Base-by-base conservation (phyloP, 2,888 invertebrate species). In the Orchesellides sinensis region DNA sequence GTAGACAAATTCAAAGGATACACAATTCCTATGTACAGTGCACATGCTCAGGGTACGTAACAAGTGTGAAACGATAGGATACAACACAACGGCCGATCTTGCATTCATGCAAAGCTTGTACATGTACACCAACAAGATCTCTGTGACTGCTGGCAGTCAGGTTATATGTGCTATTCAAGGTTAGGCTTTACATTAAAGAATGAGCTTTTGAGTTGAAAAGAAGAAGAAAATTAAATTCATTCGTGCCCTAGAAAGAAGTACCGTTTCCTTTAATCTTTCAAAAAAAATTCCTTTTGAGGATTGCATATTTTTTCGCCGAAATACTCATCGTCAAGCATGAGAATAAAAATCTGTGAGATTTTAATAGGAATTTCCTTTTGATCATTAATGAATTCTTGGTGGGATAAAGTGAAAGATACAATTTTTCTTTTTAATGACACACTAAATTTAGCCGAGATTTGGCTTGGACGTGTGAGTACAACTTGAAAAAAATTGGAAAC, bases 121-220 rank as follows among this genome's bases (percentile, higher is more conserved):
- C 63, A 29, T 74, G 54, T 35, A 27, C 29, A 69, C 69, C 69
- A 68, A 77, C 75, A 54, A 69, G 68, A 69, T 78, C 56, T 72
- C 27, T n/a, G 68, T 77, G 59, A 66, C 61, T 78, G 69, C 52
- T 77, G 59, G 77, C 49, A 77, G 75, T 56, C 59, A 68, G 59
- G 68, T 68, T 77, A 77, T 68, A n/a, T n/a, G n/a, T n/a, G 68
- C 78, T 78, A 61, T 78, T 78, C 69, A 78, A 78, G 78, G 78
- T 78, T 78, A 78, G 69, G 69, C 78, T 59, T 66, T 75, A 35
- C 40, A 52, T 54, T 75, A 66, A 52, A 27, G 54, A 68, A 49
- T 77, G 78, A 59, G 69, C 63, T 78, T 78, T 61, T 69, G 63
- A 78, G 68, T 52, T 78, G 59, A 69, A 69, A 77, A 59, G 63